Base-by-base conservation (phyloP, 2,113 vertebrate species). In the Lampris megalopsis region DNA sequence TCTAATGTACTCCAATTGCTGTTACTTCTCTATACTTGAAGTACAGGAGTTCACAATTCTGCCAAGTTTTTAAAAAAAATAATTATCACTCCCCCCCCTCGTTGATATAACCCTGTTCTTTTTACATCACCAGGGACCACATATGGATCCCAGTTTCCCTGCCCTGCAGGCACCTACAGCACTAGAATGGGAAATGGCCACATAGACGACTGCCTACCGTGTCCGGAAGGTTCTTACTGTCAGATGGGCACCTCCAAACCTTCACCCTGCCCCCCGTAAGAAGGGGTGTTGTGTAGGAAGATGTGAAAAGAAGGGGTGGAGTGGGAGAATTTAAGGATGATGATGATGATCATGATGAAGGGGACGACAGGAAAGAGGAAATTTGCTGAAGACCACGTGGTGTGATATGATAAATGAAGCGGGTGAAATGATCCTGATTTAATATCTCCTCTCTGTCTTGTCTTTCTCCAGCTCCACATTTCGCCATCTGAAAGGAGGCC, bases 211-310 rank as follows among this genome's bases (percentile, higher is more conserved):
- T 97, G 96, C 38, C 63, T 86, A n/a, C 69, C 88, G 48, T 98
- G 97, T 81, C 95, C 95, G 1, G 82, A 94, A 1, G 97, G 96
- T 63, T 93, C 94, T 1, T 97, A 95, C 87, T 98, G 97, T 86
- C 84, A 90, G 5, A 70, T 85, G 11, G 95, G 96, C 9, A 94
- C 94, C 72, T 94, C 96, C 49, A 97, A 97, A 79, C 97, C 97
- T 0, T 75, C 84, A 60, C 90, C 93, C 3, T 99, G 97, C 78
- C 95, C 96, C 0, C 7, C 2, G 97, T 98, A 82, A 96, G 95
- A 64, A 75, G 0, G n/a, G 54, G 69, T 35, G 35, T 4, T 47
- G 9, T 67, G 47, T 35, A n/a, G 35, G 37, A 38, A 54, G 35
- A 58, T 9, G 42, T 59, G 38, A 62, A 24, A 35, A 13, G 35